Percentiles rank a stretch among this genome's conserved stretches.
phyloP scores from a whole-genome alignment of 2,888 invertebrate genomes.

The Drosophila peninsularis region DNA sequence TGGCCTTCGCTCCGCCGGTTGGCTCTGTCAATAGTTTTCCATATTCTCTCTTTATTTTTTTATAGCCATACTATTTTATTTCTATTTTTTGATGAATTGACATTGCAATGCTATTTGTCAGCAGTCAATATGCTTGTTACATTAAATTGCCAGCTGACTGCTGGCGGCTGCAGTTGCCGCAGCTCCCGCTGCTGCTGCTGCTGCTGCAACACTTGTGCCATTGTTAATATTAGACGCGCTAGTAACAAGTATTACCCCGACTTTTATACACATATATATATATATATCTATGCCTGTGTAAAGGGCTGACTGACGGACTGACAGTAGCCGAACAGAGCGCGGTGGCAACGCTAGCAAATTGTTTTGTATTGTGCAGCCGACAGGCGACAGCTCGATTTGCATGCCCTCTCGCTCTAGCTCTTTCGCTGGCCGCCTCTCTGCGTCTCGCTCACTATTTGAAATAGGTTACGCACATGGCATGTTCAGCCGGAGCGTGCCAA shows the following conservation, averaged over 20 bases:
- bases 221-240: slow-evolving; percentile 76
- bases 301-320: slow-evolving; percentile 52
- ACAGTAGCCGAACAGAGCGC: slow-evolving; percentile 22
- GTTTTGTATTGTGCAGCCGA: slow-evolving; percentile 73
- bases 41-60: slow-evolving; percentile 22
- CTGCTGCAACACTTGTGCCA: slow-evolving; percentile 46
- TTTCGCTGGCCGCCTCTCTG: slow-evolving; percentile 8
- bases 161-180: slow-evolving; percentile 36
- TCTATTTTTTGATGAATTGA: slow-evolving; percentile 83
- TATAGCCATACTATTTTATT: slow-evolving; percentile 22
- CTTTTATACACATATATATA: slow-evolving; percentile 76
- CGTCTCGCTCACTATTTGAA: slow-evolving; percentile 41
- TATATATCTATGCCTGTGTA: slow-evolving; percentile 18
- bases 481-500: slow-evolving; percentile 64
- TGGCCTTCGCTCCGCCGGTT: slow-evolving; percentile 35
- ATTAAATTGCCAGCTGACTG: slow-evolving; percentile 79
- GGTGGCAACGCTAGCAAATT: slow-evolving; percentile 66
- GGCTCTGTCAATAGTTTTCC: slow-evolving; percentile 56
- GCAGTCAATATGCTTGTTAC: slow-evolving; percentile 84
- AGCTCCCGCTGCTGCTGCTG: slow-evolving; percentile 29
- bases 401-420: slow-evolving; percentile 31
- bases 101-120: slow-evolving; percentile 85
- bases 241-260: slow-evolving; percentile 68
- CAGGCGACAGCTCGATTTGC: slow-evolving; percentile 77
- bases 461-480: slow-evolving; percentile 75